Evolutionary conservation across 2,888 invertebrate species (phyloP), one percentile per base, ranked within the genome.

Genomic region (Sympetrum striolatum): DNA sequence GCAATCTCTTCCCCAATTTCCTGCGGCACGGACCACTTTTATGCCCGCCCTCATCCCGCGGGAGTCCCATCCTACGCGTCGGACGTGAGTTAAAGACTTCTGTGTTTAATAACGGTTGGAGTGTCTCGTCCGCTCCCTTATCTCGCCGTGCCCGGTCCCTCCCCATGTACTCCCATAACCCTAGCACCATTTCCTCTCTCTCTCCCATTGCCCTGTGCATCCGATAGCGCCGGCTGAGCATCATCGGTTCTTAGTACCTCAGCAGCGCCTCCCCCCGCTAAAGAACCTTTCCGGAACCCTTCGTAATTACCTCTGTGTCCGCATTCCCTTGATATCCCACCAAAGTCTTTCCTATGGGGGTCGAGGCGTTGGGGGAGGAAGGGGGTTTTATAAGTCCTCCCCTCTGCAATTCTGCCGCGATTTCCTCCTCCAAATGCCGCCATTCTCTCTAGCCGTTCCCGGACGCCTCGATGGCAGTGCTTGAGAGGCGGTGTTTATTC

Each of bases 11-110:
- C 25, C 31, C 44, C 2, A 25, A 58, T 18, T 25, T 10, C 25
- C 73, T 12, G 8, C 37, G 37, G 25, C 86, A 37, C 58, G 35
- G 53, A 35, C 82, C 53, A 14, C 86, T 86, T 60, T 58, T 73
- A 73, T 37, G 60, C 64, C n/a, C 35, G 37, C n/a, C 86, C 86
- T 64, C 86, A 58, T 86, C 86, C 86, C 86, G 60, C 58, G 86
- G 86, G 86, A 86, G 82, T 60, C 82, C 58, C 82, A 58, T 58
- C 82, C 53, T 82, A 82, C 82, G 82, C 82, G 82, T 82, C 60
- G 86, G 86, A 86, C 86, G 86, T 86, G 86, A 86, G 86, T 86
- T 86, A 86, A 86, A 60, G 86, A 86, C 86, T 86, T 86, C 39
- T 86, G 86, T 86, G 86, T 86, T 86, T 86, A 86, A 86, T 86